These are phyloP conservation scores for Wiebesia pumilae DNA, from an alignment of 1,140 invertebrate genomes.

Conservation along the genomic window DNA sequence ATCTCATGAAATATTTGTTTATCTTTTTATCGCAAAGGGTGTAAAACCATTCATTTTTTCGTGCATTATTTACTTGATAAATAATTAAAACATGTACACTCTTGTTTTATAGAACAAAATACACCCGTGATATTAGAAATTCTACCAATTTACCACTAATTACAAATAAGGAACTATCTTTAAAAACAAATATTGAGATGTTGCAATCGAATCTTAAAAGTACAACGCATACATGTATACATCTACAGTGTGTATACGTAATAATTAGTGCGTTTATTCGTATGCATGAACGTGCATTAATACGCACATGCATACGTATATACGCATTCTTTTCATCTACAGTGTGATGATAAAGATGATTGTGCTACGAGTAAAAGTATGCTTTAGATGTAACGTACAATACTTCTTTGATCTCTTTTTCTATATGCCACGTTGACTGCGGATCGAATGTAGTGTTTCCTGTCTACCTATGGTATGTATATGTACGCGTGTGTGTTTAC, in stretches of 20 bases:
- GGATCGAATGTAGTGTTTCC: slow-evolving; percentile 51
- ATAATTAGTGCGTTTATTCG: background rate
- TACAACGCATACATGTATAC: slow-evolving; percentile 48
- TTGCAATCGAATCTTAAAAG: background rate
- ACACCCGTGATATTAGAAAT: too few relatives aligned
- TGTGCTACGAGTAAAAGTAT: slow-evolving; percentile 60
- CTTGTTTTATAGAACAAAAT: too few relatives aligned
- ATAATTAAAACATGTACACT: too few relatives aligned
- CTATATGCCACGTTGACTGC: slow-evolving; percentile 46
- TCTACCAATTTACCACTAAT: background rate
- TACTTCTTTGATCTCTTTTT: slow-evolving; percentile 62
- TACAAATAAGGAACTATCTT: background rate
- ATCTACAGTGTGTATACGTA: slow-evolving; percentile 31
- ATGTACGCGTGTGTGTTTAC: background rate
- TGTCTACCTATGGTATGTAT: slow-evolving; percentile 11
- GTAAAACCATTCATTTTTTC: too few relatives aligned
- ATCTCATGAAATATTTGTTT: background rate
- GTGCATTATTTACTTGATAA: too few relatives aligned
- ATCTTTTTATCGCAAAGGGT: too few relatives aligned
- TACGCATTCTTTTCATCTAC: slow-evolving; percentile 34
- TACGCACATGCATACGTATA: slow-evolving; percentile 34
- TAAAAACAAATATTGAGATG: background rate
- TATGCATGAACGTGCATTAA: background rate
- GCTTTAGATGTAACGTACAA: slow-evolving; percentile 69
- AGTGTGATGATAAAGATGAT: slow-evolving; percentile 47